phyloP scores from a whole-genome alignment of 2,113 vertebrate genomes.

The Sarotherodon lohbergeri region DNA sequence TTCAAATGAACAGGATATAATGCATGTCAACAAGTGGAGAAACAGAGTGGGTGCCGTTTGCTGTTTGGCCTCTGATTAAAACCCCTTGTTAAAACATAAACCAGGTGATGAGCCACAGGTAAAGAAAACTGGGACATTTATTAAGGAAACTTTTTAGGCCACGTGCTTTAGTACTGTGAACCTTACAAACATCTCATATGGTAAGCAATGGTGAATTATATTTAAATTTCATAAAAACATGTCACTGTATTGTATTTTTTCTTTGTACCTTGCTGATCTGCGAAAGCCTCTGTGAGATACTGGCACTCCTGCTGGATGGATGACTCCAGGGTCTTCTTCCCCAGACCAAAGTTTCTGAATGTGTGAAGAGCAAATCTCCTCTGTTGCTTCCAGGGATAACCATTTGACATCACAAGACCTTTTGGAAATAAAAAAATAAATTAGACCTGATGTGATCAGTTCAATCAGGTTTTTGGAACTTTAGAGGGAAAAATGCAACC shows the following conservation, averaged over 20 bases:
- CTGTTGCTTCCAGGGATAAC: conserved; percentile 71
- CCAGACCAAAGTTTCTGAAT: conserved; percentile 56
- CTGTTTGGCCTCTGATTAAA: background rate
- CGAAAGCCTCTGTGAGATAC: background rate
- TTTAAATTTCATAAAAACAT: background rate
- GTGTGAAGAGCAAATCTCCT: conserved; percentile 74
- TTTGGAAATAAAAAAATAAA: background rate
- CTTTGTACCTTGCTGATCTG: background rate
- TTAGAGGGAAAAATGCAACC: background rate
- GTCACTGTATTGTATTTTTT: background rate
- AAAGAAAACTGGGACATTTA: background rate
- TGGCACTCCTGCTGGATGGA: background rate
- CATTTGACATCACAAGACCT: conserved; percentile 66
- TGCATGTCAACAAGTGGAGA: background rate
- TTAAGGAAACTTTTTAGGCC: background rate
- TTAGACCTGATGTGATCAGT: background rate
- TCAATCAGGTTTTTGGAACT: background rate
- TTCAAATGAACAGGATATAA: background rate
- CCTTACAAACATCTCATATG: background rate
- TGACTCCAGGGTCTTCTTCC: background rate
- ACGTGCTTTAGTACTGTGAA: background rate
- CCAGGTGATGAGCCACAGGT: background rate
- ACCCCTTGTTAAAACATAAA: background rate
- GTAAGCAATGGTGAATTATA: background rate
- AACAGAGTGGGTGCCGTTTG: background rate